phyloP scores from a whole-genome alignment of 1,140 invertebrate genomes.

The Drosophila paulistorum region DNA sequence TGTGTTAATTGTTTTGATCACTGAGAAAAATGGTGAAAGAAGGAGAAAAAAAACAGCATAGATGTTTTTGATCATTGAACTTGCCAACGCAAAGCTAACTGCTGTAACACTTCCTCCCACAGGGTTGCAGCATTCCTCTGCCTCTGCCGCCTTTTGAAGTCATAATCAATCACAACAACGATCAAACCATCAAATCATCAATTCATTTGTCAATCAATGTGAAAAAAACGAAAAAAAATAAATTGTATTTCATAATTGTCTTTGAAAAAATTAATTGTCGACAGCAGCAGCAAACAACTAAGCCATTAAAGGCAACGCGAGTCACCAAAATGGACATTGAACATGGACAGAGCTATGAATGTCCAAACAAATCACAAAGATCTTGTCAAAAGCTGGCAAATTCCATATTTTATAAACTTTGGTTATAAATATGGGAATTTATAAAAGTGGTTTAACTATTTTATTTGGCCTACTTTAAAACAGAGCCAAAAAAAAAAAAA shows the following conservation, averaged over 20 bases:
- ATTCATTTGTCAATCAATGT: conserved; percentile 66
- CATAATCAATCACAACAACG: conserved; percentile 19
- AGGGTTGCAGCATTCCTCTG: conserved; percentile 13
- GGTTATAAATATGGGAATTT: conserved; percentile 1
- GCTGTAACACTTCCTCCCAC: conserved; percentile 17
- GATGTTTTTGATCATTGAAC: conserved; percentile 14
- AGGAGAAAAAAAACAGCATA: not conserved
- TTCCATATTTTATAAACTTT: not conserved
- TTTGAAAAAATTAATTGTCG: conserved; percentile 66
- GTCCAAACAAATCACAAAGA: conserved; percentile 38
- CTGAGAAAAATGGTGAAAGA: not conserved
- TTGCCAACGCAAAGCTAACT: conserved; percentile 33
- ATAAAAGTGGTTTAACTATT: not conserved
- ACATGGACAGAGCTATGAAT: conserved; percentile 52
- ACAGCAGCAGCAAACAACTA: conserved; percentile 28
- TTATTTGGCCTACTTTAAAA: too few species aligned
- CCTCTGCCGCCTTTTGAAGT: conserved; percentile 7
- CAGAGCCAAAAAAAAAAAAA: too few species aligned
- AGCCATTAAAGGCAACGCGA: conserved; percentile 35
- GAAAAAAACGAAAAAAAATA: conserved; percentile 19
- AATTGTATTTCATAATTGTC: conserved; percentile 67
- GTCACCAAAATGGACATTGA: conserved; percentile 56
- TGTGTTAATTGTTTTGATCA: conserved; percentile 73
- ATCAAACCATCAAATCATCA: conserved; percentile 43
- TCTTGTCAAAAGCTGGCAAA: conserved; percentile 1